phyloP scores from a whole-genome alignment of 2,113 vertebrate genomes.

The Cheirogaleus medius region DNA sequence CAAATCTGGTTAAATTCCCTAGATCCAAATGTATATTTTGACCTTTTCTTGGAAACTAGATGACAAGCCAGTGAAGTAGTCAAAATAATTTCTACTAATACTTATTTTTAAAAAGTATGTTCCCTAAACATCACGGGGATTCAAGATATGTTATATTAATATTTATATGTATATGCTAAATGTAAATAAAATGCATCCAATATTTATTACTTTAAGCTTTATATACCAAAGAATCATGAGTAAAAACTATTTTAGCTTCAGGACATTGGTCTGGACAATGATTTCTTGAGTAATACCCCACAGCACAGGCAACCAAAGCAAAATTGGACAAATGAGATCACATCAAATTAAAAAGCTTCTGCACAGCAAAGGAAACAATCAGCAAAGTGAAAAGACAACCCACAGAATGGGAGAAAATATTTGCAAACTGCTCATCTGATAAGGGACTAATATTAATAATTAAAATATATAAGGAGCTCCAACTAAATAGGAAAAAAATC shows the following conservation, averaged over 20 bases:
- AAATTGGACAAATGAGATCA: no score
- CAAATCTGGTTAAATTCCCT: constrained; percentile 76
- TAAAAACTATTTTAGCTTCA: background rate
- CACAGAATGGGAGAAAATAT: no score
- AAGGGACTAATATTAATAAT: no score
- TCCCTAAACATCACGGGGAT: constrained; percentile 50
- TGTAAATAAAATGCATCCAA: constrained; percentile 36
- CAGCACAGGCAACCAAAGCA: no score
- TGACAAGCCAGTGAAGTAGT: constrained; percentile 68
- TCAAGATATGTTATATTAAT: constrained; percentile 21
- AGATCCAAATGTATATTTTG: constrained; percentile 72
- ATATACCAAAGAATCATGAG: background rate
- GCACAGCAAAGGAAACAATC: no score
- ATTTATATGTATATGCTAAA: constrained; percentile 28
- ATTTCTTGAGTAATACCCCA: no score
- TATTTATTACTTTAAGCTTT: background rate
- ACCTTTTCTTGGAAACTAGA: constrained; percentile 73
- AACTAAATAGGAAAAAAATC: no score
- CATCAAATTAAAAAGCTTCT: no score
- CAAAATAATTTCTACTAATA: constrained; percentile 61
- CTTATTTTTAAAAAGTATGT: constrained; percentile 38
- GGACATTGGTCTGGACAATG: no score
- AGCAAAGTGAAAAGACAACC: no score
- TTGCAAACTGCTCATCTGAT: no score
- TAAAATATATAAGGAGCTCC: no score